Evolutionary conservation across 2,113 vertebrate species (phyloP), one percentile per base, ranked within the genome.

Genomic region (Nestor notabilis): DNA sequence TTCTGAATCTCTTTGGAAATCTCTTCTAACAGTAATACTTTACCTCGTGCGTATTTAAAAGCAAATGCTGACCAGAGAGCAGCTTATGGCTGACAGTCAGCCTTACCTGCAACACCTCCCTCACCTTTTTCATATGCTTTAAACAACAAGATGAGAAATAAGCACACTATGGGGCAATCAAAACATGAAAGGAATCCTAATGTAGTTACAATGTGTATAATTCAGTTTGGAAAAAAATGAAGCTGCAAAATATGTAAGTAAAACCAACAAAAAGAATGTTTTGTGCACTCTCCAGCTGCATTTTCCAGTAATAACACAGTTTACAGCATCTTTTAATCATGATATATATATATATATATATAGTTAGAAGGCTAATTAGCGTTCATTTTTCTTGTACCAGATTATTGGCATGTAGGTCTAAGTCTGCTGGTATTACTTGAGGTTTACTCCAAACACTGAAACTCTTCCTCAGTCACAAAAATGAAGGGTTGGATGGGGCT

Each of bases 61-160:
- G 14, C 69, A 87, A 81, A 69, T 89, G 88, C 79, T 95, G 95
- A 95, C 81, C 93, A 37, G 86, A 93, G 82, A 72, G 43, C 31
- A 85, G 85, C 78, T 96, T 93, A 65, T 76, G 81, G 81, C 69
- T 95, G 94, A 92, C 91, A 93, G 47, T 97, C 94, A 97, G 84
- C 76, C 76, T 92, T 85, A 92, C 69, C 87, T 83, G 41, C n/a
- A 60, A 56, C 87, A 91, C 83, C 88, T 96, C 83, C 41, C 71
- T 92, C 52, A 50, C 63, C 81, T 87, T 94, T 90, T 92, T 83
- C 49, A 52, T 64, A 49, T 81, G 65, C 77, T 94, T 76, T 83
- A 87, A 91, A 96, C 92, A 96, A 89, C 66, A 90, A 93, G 52
- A 74, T 84, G 63, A 94, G 90, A 91, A 96, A 72, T 83, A 83